Conservation (phyloP, 1,140 invertebrate genomes). For the Tetramorium simillimum region DNA sequence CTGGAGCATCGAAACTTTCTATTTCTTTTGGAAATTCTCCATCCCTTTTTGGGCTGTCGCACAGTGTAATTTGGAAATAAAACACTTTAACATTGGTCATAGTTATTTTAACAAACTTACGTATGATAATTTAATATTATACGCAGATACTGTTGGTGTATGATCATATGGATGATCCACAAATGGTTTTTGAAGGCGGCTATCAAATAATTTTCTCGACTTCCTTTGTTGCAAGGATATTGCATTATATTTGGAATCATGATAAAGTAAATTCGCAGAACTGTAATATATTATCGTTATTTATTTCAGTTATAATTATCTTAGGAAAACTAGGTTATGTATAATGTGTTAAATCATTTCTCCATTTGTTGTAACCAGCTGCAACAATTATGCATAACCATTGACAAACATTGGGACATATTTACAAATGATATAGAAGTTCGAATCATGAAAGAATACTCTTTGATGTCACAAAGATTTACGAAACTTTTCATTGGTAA, state of each 20-base stretch:
- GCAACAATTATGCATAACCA: neutral
- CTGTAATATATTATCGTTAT: neutral
- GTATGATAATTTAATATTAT: neutral
- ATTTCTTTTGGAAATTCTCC: no score
- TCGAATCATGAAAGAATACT: neutral
- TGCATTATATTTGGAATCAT: neutral
- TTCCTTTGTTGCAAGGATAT: neutral
- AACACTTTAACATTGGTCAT: neutral
- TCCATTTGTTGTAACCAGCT: neutral
- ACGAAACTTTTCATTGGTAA: slow-evolving; percentile 9
- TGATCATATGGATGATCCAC: neutral
- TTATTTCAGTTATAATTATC: neutral
- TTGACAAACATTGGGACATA: slow-evolving; percentile 20
- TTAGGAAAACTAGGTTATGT: neutral
- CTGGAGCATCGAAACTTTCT: no score
- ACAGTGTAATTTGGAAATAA: no score
- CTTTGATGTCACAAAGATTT: neutral
- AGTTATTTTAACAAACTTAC: neutral
- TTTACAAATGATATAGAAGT: slow-evolving; percentile 27
- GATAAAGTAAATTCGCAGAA: neutral
- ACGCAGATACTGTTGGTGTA: neutral
- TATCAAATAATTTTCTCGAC: neutral
- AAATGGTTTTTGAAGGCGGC: neutral
- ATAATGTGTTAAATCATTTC: neutral
- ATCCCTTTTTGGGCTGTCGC: no score